Base-by-base conservation (phyloP, 2,888 invertebrate species). In the Parnassius smintheus region DNA sequence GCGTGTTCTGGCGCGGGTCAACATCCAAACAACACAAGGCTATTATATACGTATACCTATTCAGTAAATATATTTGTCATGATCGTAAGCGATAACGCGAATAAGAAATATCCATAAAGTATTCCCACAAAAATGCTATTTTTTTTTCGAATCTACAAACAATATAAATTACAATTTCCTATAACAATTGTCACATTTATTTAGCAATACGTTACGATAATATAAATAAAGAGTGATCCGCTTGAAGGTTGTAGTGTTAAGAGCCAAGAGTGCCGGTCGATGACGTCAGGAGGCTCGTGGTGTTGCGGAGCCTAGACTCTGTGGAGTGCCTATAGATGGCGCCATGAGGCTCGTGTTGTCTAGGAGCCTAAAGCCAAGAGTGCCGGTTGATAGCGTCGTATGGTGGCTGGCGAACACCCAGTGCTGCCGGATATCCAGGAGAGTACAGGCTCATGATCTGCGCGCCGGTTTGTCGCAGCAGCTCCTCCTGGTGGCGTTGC, bases 311-410 rank as follows among this genome's bases (percentile, higher is more conserved):
- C 18, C 18, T 18, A 18, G 18, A 18, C 18, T 18, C 18, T 18
- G 18, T 18, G 18, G 18, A 18, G 18, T 18, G 18, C 18, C 18
- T 18, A 18, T 18, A 0, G 18, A 18, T 18, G 18, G 18, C 18
- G 18, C 1, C 95, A 74, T 95, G 95, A n/a, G 94, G 94, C 25
- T 25, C 25, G 54, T 13, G 7, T 18, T 9, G 3, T 13, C n/a
- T 2, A 13, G 53, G 12, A 12, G 53, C 25, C 45, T 22, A 48
- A 13, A 48, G 49, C 49, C 49, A 49, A 13, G 95, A 92, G 63
- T 94, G 94, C 73, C 94, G 80, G 71, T 93, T 95, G 73, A 95
- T 94, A 59, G 94, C 80, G 76, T 95, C 95, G 74, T 95, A 95
- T n/a, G 94, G 94, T 80, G 95, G 95, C 35, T 57, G 57, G 48